A percentile compares a stretch with the other conserved stretches of the same genome.
Evolutionary conservation across 2,888 invertebrate genomes (phyloP).

Genomic region (Serrognathus titanus): DNA sequence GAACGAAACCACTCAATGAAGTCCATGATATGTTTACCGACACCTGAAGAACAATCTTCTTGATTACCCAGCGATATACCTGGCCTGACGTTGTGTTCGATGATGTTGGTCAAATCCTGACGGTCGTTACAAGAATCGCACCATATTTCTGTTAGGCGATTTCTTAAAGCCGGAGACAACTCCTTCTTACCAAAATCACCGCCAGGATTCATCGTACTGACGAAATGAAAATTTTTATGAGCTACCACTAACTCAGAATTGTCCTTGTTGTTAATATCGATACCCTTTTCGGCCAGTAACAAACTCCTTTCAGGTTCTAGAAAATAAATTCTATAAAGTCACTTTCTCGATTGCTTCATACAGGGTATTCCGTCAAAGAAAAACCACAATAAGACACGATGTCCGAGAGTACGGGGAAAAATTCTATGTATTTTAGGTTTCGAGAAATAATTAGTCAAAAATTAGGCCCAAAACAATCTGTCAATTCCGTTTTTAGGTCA

Average conservation of each 20-base stretch:
- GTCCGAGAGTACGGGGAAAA: too few species aligned
- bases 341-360: background rate
- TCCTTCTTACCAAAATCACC: slow-evolving; percentile 99
- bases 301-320: slow-evolving; percentile 86
- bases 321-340: slow-evolving; percentile 19
- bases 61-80: slow-evolving; percentile 56
- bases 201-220: slow-evolving; percentile 99
- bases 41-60: slow-evolving; percentile 53
- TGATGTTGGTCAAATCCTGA: slow-evolving; percentile 74
- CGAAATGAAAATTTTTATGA: slow-evolving; percentile 74
- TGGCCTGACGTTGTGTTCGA: slow-evolving; percentile 70
- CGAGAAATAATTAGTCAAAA: too few species aligned
- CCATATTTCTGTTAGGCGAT: slow-evolving; percentile 99
- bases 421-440: too few species aligned
- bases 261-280: slow-evolving; percentile 54
- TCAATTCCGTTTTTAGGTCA: too few species aligned
- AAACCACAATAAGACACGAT: too few species aligned
- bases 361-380: too few species aligned
- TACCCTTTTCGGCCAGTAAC: slow-evolving; percentile 86
- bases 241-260: slow-evolving; percentile 62
- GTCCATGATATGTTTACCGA: slow-evolving; percentile 72
- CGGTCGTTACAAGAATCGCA: slow-evolving; percentile 73
- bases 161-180: slow-evolving; percentile 92
- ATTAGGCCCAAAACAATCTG: too few species aligned
- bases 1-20: slow-evolving; percentile 75